Percentiles rank a stretch among this genome's conserved stretches.
Evolutionary conservation across 2,797 vertebrate species (phyloP).

Genomic region (Rhynchotus rufescens): DNA sequence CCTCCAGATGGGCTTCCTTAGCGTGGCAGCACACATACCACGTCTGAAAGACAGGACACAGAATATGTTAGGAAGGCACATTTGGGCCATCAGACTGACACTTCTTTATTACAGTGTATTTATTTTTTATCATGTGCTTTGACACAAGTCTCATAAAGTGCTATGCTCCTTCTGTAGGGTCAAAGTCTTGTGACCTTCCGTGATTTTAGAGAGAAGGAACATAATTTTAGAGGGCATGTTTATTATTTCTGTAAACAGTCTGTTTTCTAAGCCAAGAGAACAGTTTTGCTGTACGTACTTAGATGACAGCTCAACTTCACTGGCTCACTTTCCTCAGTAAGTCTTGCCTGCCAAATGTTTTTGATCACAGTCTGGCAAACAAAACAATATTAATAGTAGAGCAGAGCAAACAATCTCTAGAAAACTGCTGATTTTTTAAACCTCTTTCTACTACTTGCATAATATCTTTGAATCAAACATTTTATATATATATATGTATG

Average conservation of each 20-base stretch:
- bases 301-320: slow-evolving; percentile 55
- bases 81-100: slow-evolving; percentile 46
- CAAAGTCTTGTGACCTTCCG: slow-evolving; percentile 27
- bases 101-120: slow-evolving; percentile 54
- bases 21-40: background rate
- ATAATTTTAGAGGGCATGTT: slow-evolving; percentile 53
- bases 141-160: slow-evolving; percentile 64
- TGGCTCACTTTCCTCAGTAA: slow-evolving; percentile 43
- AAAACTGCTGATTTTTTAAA: slow-evolving; percentile 34
- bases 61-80: slow-evolving; percentile 5
- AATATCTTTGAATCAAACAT: background rate
- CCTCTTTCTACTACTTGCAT: slow-evolving; percentile 19
- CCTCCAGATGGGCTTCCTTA: slow-evolving; percentile 7
- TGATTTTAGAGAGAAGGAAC: slow-evolving; percentile 43
- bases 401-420: slow-evolving; percentile 44
- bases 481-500: too few species aligned
- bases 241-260: slow-evolving; percentile 62
- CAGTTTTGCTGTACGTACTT: slow-evolving; percentile 21
- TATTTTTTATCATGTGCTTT: slow-evolving; percentile 68
- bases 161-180: slow-evolving; percentile 63
- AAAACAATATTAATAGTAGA: slow-evolving; percentile 47
- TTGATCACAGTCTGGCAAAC: slow-evolving; percentile 67
- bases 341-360: slow-evolving; percentile 59
- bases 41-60: background rate
- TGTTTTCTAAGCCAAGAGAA: slow-evolving; percentile 49